Evolutionary conservation across 2,797 vertebrate species (phyloP).

Genomic region (Crocodylus rhombifer): DNA sequence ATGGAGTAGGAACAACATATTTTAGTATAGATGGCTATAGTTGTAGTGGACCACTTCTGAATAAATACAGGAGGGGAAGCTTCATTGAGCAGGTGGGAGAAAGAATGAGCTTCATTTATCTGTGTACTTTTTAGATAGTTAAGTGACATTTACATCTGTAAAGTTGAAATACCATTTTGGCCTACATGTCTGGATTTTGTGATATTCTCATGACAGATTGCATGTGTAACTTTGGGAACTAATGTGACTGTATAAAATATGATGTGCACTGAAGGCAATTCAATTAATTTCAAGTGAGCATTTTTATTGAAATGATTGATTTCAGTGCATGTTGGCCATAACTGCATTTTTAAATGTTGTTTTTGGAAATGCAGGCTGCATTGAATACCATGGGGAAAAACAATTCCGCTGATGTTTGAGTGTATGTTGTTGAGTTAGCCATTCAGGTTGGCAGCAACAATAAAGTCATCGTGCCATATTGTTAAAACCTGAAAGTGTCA

Average conservation of each 20-base stretch:
- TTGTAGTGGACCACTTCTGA: too few relatives aligned
- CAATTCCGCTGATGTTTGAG: not conserved
- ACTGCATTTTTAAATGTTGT: not conserved
- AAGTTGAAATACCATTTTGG: not conserved
- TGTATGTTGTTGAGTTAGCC: not conserved
- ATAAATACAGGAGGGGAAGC: too few relatives aligned
- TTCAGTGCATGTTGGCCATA: not conserved
- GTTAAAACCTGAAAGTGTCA: not conserved
- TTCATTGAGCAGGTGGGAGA: too few relatives aligned
- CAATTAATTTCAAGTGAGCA: not conserved
- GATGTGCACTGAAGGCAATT: not conserved
- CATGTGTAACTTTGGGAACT: not conserved
- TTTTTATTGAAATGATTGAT: not conserved
- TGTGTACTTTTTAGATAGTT: too few relatives aligned
- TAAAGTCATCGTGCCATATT: too few relatives aligned
- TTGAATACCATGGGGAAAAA: not conserved
- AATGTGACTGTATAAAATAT: not conserved
- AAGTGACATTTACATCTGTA: too few relatives aligned
- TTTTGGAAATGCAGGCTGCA: not conserved
- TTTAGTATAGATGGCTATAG: too few relatives aligned
- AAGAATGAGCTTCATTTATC: too few relatives aligned
- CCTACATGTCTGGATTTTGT: not conserved
- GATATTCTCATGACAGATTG: not conserved
- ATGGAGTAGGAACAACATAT: too few relatives aligned
- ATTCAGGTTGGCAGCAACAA: not conserved